These are phyloP conservation scores for Odontamblyopus rebecca DNA, from an alignment of 2,797 vertebrate species.

Conservation along the genomic window DNA sequence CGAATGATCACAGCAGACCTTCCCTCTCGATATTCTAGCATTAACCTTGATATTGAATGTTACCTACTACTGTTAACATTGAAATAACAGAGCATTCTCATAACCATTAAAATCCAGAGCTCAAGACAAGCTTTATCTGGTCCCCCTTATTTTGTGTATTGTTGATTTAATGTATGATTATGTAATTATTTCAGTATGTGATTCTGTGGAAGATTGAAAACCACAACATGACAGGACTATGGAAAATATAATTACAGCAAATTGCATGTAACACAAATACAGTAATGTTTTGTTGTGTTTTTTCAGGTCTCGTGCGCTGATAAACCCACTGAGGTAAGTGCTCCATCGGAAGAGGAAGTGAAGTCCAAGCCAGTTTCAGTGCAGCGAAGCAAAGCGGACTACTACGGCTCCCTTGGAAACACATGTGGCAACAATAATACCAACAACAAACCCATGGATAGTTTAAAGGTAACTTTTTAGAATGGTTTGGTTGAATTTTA, in stretches of 20 bases:
- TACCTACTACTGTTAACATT: background rate
- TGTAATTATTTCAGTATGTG: background rate
- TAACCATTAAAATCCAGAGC: background rate
- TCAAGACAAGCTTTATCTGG: background rate
- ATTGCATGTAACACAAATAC: background rate
- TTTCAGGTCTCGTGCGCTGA: conserved; percentile 44
- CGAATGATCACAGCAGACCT: too few relatives aligned
- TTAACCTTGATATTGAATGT: background rate
- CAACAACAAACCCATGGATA: conserved; percentile 66
- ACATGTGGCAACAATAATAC: conserved; percentile 38
- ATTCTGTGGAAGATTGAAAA: background rate
- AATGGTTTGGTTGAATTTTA: background rate
- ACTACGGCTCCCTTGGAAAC: conserved; percentile 74
- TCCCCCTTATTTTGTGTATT: background rate
- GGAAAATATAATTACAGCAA: background rate
- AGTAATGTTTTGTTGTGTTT: background rate
- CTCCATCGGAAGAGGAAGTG: conserved; percentile 51
- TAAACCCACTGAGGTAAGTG: conserved; percentile 43
- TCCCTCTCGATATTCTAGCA: too few relatives aligned
- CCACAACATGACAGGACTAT: background rate
- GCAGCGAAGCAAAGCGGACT: conserved; percentile 64
- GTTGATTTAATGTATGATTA: background rate
- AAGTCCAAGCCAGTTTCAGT: conserved; percentile 53
- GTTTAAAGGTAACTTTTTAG: conserved; percentile 67
- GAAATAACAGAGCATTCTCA: background rate